Conservation (phyloP, 2,797 vertebrate species). For the Bradypodion ventrale region DNA sequence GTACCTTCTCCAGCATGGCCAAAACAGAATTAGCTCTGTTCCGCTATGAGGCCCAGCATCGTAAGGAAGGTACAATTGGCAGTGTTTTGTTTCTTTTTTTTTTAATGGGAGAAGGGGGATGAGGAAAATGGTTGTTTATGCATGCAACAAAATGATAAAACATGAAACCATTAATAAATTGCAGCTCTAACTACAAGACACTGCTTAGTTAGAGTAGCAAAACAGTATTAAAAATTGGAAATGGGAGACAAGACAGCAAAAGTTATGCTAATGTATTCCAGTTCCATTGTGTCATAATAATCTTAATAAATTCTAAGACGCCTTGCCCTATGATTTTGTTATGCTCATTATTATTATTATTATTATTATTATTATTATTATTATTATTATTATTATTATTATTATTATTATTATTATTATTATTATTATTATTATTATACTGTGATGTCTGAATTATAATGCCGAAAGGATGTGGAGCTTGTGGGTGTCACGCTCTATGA, state of each 20-base stretch:
- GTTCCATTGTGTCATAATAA: conserved; percentile 26
- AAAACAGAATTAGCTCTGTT: conserved; percentile 45
- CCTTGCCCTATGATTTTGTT: conserved; percentile 21
- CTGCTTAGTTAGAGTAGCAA: conserved; percentile 21
- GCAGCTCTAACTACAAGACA: conserved; percentile 14
- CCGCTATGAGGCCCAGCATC: conserved; percentile 6
- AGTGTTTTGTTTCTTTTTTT: conserved; percentile 9
- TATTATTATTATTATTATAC: conserved; percentile 38
- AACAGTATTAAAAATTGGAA: conserved; percentile 17
- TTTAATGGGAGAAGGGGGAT: background rate
- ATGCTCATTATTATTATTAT: conserved; percentile 25
- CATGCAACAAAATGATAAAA: background rate
- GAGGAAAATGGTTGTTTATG: conserved; percentile 6
- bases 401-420: conserved; percentile 40
- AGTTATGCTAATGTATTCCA: conserved; percentile 37
- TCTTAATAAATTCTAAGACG: conserved; percentile 35
- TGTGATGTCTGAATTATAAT: conserved; percentile 30
- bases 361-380: conserved; percentile 41
- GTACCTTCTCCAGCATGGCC: conserved; percentile 36
- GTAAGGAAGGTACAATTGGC: conserved; percentile 11
- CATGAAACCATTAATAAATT: conserved; percentile 19
- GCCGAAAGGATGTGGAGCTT: background rate
- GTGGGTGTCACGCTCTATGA: background rate
- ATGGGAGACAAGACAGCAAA: conserved; percentile 25
- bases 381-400: conserved; percentile 38